A percentile compares a stretch with the other conserved stretches of the same genome.
Conservation (phyloP, 2,888 invertebrate genomes). For the Osmoderma eremita region DNA sequence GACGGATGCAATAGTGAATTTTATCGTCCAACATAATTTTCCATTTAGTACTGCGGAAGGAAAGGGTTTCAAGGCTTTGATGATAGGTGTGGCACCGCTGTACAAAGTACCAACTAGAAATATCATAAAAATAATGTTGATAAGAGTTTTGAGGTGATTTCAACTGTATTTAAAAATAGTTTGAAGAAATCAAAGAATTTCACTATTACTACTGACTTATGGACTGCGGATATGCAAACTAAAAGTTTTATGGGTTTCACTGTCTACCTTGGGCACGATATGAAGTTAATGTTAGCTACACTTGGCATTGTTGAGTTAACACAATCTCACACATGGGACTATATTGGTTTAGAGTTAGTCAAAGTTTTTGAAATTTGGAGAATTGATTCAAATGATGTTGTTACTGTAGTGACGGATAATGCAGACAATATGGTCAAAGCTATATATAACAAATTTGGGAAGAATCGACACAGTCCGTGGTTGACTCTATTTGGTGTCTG, state of each 20-base stretch:
- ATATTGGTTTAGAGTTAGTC: conserved; percentile 8
- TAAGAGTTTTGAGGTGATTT: neutral
- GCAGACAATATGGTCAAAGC: conserved; percentile 11
- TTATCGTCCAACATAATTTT: neutral
- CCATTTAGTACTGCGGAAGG: conserved; percentile 1
- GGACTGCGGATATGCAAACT: conserved; percentile 9
- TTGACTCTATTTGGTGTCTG: neutral
- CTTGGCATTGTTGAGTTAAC: conserved; percentile 5
- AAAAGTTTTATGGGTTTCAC: conserved; percentile 11
- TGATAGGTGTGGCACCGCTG: neutral
- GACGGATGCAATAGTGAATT: conserved; percentile 6
- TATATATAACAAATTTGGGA: conserved; percentile 11
- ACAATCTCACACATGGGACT: conserved; percentile 3
- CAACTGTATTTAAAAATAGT: too few species aligned
- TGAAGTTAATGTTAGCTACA: conserved; percentile 15
- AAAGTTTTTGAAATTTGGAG: neutral
- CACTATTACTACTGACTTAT: neutral
- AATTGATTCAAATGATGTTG: conserved; percentile 18
- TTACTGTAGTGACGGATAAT: conserved; percentile 18
- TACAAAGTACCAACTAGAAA: neutral
- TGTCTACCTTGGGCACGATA: conserved; percentile 17
- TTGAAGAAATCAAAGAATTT: neutral
- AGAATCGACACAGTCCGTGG: conserved; percentile 10
- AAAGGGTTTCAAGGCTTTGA: neutral
- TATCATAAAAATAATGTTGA: neutral